These are phyloP conservation scores for Drosophila ustulata DNA, from an alignment of 2,888 invertebrate genomes.

Conservation along the genomic window DNA sequence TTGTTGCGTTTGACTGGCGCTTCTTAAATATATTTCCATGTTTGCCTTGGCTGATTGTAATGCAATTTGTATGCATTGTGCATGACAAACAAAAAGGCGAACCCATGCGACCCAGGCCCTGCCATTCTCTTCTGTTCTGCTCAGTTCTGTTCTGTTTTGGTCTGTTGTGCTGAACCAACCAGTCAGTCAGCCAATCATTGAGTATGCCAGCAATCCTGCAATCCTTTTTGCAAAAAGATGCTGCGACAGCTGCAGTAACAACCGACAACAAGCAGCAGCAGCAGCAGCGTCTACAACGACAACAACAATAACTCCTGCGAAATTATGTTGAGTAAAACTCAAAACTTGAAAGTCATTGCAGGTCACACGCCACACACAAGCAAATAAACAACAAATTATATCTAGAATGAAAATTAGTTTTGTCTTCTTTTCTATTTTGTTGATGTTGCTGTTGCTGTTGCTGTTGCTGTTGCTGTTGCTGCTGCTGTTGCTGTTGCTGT, in stretches of 20 bases:
- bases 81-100: constrained; percentile 71
- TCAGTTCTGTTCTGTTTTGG: not conserved
- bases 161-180: constrained; percentile 32
- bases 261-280: constrained; percentile 31
- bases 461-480: not conserved
- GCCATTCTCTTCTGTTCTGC: not conserved
- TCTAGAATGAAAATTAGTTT: constrained; percentile 69
- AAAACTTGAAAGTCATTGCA: constrained; percentile 56
- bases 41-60: constrained; percentile 76
- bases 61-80: constrained; percentile 81
- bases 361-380: constrained; percentile 23
- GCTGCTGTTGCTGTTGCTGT: too few relatives aligned
- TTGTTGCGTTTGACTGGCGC: constrained; percentile 33
- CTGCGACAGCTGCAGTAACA: constrained; percentile 45
- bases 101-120: constrained; percentile 30
- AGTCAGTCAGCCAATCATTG: constrained; percentile 46
- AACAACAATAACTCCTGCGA: constrained; percentile 36
- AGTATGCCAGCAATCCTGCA: constrained; percentile 22
- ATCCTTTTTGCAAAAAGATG: constrained; percentile 36
- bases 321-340: constrained; percentile 56
- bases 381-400: constrained; percentile 63
- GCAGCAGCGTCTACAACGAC: constrained; percentile 26
- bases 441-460: too few relatives aligned
- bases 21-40: constrained; percentile 67
- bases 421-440: constrained; percentile 9